Conservation (phyloP, 2,113 vertebrate species). For the Axis porcinus region DNA sequence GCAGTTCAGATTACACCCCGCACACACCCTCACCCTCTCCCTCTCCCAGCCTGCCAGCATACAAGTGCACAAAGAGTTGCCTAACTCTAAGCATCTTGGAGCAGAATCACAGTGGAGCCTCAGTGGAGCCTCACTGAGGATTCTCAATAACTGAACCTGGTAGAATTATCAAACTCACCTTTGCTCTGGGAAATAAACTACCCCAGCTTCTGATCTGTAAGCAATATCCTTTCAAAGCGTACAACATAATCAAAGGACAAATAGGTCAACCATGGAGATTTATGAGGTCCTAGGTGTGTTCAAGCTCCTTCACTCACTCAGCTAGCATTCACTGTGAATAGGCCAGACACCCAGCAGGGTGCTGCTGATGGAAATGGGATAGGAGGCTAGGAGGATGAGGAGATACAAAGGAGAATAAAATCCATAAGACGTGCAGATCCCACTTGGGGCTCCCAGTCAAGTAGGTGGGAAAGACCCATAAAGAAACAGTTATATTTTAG, state of each 20-base stretch:
- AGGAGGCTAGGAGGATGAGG: neutral
- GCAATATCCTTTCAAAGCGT: neutral
- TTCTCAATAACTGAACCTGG: neutral
- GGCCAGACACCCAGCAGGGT: neutral
- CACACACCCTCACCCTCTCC: neutral
- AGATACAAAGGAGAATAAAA: neutral
- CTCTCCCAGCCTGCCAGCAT: neutral
- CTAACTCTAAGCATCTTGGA: neutral
- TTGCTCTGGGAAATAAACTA: neutral
- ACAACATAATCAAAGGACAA: neutral
- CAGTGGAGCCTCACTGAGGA: neutral
- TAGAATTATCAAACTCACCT: neutral
- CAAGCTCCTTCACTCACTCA: neutral
- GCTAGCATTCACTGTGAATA: neutral
- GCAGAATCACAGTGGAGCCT: neutral
- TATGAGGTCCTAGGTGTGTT: neutral
- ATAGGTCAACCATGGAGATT: neutral
- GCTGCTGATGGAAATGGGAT: too few relatives aligned
- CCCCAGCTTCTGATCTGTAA: neutral
- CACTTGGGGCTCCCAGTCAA: neutral
- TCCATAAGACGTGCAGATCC: neutral
- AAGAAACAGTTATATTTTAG: neutral
- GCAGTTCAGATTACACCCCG: neutral
- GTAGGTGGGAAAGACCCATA: neutral
- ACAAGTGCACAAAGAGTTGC: neutral